A percentile compares a stretch with the other conserved stretches of the same genome.
These are phyloP conservation scores for Macaca mulatta DNA, from an alignment of 2,113 vertebrate species.

Conservation along the genomic window DNA sequence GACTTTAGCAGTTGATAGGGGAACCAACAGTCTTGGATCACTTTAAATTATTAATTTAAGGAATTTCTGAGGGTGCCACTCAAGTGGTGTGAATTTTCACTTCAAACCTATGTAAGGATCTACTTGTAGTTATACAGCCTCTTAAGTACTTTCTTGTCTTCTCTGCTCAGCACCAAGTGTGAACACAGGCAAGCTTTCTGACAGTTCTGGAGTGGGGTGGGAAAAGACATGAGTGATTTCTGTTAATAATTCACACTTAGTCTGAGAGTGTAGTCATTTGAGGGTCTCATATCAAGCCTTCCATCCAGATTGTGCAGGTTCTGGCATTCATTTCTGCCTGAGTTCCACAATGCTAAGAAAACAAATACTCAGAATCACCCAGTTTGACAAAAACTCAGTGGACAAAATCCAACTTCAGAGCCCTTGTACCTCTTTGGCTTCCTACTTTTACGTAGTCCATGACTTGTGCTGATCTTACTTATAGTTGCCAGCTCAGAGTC, in stretches of 20 bases:
- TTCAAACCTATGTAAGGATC: not conserved
- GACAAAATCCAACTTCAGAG: not conserved
- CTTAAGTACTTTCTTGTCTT: not conserved
- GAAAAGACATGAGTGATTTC: not conserved
- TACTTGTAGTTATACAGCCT: not conserved
- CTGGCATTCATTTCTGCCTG: not conserved
- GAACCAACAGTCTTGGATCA: not conserved
- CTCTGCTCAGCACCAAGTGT: not conserved
- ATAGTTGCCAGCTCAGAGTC: not conserved
- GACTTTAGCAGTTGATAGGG: not conserved
- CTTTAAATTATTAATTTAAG: not conserved
- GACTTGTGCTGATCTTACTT: not conserved
- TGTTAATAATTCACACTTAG: not conserved
- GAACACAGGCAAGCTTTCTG: not conserved
- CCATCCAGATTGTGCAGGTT: not conserved
- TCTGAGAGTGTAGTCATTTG: not conserved
- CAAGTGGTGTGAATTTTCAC: not conserved
- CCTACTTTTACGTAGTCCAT: not conserved
- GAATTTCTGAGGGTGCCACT: not conserved
- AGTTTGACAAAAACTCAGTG: not conserved
- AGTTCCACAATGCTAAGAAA: not conserved
- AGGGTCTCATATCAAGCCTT: not conserved
- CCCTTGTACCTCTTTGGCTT: not conserved
- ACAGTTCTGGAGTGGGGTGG: not conserved
- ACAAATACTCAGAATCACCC: not conserved